phyloP scores from a whole-genome alignment of 2,797 vertebrate genomes.

The Clarias laeviceps region DNA sequence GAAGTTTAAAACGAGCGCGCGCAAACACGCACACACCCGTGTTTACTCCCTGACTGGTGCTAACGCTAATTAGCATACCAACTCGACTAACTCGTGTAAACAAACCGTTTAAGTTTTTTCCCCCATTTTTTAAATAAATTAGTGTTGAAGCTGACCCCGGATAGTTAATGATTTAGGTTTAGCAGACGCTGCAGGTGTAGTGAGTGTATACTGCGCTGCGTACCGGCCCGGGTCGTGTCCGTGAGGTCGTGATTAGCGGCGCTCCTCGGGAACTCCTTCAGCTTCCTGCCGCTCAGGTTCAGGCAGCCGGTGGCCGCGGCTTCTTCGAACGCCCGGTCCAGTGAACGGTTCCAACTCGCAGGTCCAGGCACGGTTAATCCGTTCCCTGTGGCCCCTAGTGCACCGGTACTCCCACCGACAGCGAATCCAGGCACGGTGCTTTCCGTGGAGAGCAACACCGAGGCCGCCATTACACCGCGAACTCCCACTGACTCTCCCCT shows the following conservation, averaged over 20 bases:
- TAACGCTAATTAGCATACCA: conserved; percentile 28
- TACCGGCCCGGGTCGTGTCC: conserved; percentile 93
- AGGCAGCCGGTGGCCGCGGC: conserved; percentile 87
- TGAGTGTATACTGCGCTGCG: conserved; percentile 35
- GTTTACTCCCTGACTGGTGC: conserved; percentile 25
- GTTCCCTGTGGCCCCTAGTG: conserved; percentile 60
- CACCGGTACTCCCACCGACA: conserved; percentile 62
- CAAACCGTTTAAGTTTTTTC: background rate
- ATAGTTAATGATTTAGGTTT: too few species aligned
- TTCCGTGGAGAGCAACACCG: conserved; percentile 80
- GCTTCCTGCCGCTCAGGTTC: conserved; percentile 95
- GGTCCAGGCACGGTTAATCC: conserved; percentile 64
- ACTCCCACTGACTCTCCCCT: conserved; percentile 60
- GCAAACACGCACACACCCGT: conserved; percentile 21
- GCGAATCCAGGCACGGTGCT: conserved; percentile 71
- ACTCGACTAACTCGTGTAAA: conserved; percentile 8
- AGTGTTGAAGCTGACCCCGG: background rate
- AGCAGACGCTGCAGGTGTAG: too few species aligned
- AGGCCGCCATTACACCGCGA: conserved; percentile 90
- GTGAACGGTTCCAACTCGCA: conserved; percentile 88
- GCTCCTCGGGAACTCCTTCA: conserved; percentile 95
- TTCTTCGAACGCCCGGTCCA: conserved; percentile 93
- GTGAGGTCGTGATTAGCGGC: conserved; percentile 91
- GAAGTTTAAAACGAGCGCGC: background rate
- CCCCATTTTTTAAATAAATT: background rate